These are phyloP conservation scores for Trichopoda pennipes DNA, from an alignment of 2,888 invertebrate genomes.

Conservation along the genomic window DNA sequence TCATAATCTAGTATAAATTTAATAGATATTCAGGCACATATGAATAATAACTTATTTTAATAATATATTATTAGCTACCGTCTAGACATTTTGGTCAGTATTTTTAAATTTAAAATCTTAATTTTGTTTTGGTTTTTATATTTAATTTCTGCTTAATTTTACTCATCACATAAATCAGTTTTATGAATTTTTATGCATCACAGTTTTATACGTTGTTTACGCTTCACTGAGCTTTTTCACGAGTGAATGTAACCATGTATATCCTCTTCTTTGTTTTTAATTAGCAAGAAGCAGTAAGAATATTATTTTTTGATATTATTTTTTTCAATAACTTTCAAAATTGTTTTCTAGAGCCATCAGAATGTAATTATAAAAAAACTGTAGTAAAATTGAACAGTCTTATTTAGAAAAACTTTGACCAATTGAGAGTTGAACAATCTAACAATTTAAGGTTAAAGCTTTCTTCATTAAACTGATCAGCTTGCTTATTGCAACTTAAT, in stretches of 20 bases:
- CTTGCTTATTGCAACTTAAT: too few relatives aligned
- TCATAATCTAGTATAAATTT: not conserved
- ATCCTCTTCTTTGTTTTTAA: not conserved
- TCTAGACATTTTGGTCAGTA: slow-evolving; percentile 62
- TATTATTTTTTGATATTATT: too few relatives aligned
- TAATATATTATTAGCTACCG: slow-evolving; percentile 8
- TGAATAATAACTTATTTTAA: not conserved
- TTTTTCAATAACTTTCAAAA: too few relatives aligned
- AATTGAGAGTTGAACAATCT: too few relatives aligned
- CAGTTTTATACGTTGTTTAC: not conserved
- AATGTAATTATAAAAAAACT: too few relatives aligned
- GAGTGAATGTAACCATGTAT: too few relatives aligned
- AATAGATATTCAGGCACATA: not conserved
- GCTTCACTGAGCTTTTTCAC: slow-evolving; percentile 12
- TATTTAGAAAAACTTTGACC: too few relatives aligned
- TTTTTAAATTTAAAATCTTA: slow-evolving; percentile 33
- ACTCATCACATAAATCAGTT: slow-evolving; percentile 41
- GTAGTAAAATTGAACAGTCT: too few relatives aligned
- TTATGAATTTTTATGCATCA: slow-evolving; percentile 4
- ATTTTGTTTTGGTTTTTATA: not conserved
- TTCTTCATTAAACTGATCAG: too few relatives aligned
- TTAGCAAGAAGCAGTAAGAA: too few relatives aligned
- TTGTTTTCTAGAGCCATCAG: too few relatives aligned
- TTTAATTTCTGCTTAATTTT: slow-evolving; percentile 1
- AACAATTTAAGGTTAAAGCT: too few relatives aligned